Conservation (phyloP, 1,140 invertebrate genomes). For the Sycophila sp. region DNA sequence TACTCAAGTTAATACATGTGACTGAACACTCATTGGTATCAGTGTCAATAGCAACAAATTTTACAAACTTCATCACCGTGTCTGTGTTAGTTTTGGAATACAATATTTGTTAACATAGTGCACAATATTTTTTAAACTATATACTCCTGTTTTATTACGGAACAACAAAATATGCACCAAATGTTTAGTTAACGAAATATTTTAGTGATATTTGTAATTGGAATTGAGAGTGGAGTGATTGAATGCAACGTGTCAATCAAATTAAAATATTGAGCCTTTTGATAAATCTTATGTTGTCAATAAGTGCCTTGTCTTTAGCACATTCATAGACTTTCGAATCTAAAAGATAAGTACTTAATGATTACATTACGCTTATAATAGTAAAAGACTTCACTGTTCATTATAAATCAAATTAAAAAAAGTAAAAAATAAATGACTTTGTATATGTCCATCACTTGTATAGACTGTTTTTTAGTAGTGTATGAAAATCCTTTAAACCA, state of each 20-base stretch:
- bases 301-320: conserved; percentile 25
- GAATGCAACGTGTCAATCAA: background rate
- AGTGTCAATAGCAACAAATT: conserved; percentile 16
- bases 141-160: background rate
- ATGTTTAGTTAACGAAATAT: too few relatives aligned
- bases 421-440: conserved; percentile 18
- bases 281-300: background rate
- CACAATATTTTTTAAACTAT: background rate
- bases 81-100: conserved; percentile 7
- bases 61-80: background rate
- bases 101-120: background rate
- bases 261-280: background rate
- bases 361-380: background rate
- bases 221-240: background rate
- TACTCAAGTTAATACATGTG: conserved; percentile 2
- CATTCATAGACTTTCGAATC: background rate
- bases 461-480: too few relatives aligned
- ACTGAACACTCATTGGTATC: background rate
- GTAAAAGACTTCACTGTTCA: background rate
- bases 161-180: too few relatives aligned
- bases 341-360: background rate
- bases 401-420: background rate
- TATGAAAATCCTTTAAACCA: too few relatives aligned
- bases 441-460: background rate
- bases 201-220: too few relatives aligned